Evolutionary conservation across 2,797 vertebrate species (phyloP).

Genomic region (Hemibagrus guttatus): DNA sequence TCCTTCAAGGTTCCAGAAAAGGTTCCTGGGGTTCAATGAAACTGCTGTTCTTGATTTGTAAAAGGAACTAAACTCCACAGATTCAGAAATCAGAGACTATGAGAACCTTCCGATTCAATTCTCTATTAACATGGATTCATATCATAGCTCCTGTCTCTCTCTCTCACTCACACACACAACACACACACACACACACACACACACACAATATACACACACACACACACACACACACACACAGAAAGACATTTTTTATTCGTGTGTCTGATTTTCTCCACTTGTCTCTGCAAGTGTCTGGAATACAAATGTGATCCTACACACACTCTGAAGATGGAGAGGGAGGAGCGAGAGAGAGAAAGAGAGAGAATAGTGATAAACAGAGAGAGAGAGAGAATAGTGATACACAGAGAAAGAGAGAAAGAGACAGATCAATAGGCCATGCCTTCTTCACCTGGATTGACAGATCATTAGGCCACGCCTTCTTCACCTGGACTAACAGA

Average conservation of each 20-base stretch:
- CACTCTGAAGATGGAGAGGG: constrained; percentile 1
- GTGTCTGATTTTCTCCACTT: constrained; percentile 37
- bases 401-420: background rate
- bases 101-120: background rate
- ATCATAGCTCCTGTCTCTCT: background rate
- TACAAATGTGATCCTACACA: constrained; percentile 52
- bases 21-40: background rate
- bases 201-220: background rate
- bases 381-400: too few species aligned
- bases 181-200: background rate
- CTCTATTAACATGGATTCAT: background rate
- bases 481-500: too few species aligned
- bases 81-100: background rate
- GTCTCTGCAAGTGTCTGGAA: constrained; percentile 54
- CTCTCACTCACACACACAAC: background rate
- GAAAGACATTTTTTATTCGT: background rate
- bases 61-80: background rate
- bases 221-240: too few species aligned
- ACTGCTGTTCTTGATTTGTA: background rate
- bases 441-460: background rate
- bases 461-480: background rate
- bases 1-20: background rate
- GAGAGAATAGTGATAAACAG: too few species aligned
- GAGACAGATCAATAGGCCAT: background rate
- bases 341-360: constrained; percentile 3